Percentiles rank a stretch among this genome's conserved stretches.
Evolutionary conservation across 1,140 invertebrate species (phyloP).

Genomic region (Drosophila kepulauana): DNA sequence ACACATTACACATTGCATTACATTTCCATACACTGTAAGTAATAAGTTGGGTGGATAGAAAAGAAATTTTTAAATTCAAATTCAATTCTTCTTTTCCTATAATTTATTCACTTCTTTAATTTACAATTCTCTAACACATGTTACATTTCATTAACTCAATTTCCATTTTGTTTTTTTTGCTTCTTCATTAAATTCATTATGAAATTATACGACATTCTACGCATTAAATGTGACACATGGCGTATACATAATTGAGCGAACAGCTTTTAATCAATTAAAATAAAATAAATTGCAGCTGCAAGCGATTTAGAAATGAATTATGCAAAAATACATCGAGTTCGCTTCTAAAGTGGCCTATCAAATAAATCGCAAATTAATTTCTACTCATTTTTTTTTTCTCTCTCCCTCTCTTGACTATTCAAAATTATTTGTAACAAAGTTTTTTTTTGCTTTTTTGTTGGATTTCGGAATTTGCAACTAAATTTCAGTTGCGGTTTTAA

Average conservation of each 20-base stretch:
- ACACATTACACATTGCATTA: conserved; percentile 31
- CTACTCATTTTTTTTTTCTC: not conserved
- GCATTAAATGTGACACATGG: conserved; percentile 39
- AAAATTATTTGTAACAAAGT: not conserved
- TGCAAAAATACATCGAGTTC: conserved; percentile 43
- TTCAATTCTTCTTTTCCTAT: no score
- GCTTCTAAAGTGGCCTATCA: conserved; percentile 27
- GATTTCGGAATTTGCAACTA: not conserved
- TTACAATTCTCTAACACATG: no score
- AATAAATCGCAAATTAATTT: conserved; percentile 34
- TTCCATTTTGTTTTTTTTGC: no score
- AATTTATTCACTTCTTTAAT: no score
- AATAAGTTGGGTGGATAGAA: not conserved
- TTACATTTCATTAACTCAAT: no score
- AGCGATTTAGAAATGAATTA: conserved; percentile 71
- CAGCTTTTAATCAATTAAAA: conserved; percentile 39
- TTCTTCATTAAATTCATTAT: conserved; percentile 19
- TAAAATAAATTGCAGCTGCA: conserved; percentile 26
- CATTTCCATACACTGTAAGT: conserved; percentile 23
- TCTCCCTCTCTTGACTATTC: conserved; percentile 1
- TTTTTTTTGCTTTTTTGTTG: not conserved
- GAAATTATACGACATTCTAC: conserved; percentile 16
- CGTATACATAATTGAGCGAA: conserved; percentile 65
- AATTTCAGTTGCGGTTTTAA: conserved; percentile 11
- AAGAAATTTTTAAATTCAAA: no score